Conservation (phyloP, 2,113 vertebrate genomes). For the Chaenogobius annularis region DNA sequence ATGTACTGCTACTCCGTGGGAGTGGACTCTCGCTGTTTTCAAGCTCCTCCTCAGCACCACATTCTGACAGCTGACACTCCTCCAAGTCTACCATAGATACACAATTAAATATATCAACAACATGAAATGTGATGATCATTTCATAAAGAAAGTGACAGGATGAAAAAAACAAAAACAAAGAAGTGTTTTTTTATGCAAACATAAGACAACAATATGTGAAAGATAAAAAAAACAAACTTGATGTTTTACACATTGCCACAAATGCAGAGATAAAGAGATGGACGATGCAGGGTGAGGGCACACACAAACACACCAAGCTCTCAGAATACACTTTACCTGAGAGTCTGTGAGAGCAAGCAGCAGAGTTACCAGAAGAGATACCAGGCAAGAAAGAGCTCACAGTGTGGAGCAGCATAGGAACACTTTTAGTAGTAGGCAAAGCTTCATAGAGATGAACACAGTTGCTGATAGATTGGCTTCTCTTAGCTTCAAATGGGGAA, state of each 20-base stretch:
- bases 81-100: constrained; percentile 82
- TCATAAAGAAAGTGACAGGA: not conserved
- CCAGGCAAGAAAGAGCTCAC: constrained; percentile 98
- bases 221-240: not conserved
- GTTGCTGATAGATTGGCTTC: constrained; percentile 99
- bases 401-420: constrained; percentile 97
- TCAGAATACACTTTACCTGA: constrained; percentile 87
- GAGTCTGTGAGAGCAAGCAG: constrained; percentile 92
- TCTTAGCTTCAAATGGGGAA: constrained; percentile 87
- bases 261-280: constrained; percentile 20
- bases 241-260: constrained; percentile 8
- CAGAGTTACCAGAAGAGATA: constrained; percentile 93
- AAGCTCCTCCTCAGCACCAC: constrained; percentile 70
- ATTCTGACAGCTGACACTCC: constrained; percentile 85
- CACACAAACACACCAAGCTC: constrained; percentile 55
- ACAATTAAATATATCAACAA: not conserved
- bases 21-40: constrained; percentile 78
- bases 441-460: constrained; percentile 96
- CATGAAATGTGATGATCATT: not conserved
- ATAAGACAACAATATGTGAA: constrained; percentile 16
- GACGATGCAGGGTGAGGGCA: constrained; percentile 31
- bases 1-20: constrained; percentile 90
- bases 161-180: not conserved
- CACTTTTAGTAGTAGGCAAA: constrained; percentile 97
- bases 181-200: constrained; percentile 38